Base-by-base conservation (phyloP, 2,797 vertebrate genomes). In the Poeciliopsis infans region DNA sequence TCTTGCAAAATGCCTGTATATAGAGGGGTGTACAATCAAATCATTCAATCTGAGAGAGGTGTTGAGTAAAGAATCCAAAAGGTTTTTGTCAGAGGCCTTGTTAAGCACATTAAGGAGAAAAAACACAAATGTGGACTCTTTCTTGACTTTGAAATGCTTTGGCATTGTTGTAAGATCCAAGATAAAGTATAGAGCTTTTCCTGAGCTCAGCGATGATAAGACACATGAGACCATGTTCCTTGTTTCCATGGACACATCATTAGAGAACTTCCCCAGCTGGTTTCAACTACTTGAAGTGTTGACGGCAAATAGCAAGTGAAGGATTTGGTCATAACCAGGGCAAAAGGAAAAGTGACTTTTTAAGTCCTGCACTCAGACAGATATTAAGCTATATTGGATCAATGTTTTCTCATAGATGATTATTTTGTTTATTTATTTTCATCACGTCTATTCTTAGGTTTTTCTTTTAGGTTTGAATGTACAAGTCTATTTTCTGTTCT, bases 171-270 rank as follows among this genome's bases (percentile, higher is more conserved):
- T 75, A 81, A 76, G 81, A 85, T 85, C 79, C 57, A 15, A 79
- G 88, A 77, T 70, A 57, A 87, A 85, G 78, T 77, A 81, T 87
- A 83, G 85, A 86, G 84, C 85, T 90, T 89, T 88, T 82, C 83
- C 82, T 79, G 69, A 78, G 79, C 73, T 77, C 85, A 88, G 77
- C 82, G 89, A 92, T 84, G 89, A 92, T 84, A 84, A 86, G 82
- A 89, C 86, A 92, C 84, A 89, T 91, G 92, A 93, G 88, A 94
- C 87, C 88, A 88, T 86, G 87, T 81, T 85, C 88, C 93, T 93
- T 83, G 94, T 95, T 96, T 94, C 94, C 94, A 95, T 95, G 94
- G 94, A 92, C 95, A 96, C 95, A 87, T 95, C 94, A 93, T 93
- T 93, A 92, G 86, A 87, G 83, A 93, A 92, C 85, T 84, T 90